Base-by-base conservation (phyloP, 2,113 vertebrate genomes). In the Opisthocomus hoazin region DNA sequence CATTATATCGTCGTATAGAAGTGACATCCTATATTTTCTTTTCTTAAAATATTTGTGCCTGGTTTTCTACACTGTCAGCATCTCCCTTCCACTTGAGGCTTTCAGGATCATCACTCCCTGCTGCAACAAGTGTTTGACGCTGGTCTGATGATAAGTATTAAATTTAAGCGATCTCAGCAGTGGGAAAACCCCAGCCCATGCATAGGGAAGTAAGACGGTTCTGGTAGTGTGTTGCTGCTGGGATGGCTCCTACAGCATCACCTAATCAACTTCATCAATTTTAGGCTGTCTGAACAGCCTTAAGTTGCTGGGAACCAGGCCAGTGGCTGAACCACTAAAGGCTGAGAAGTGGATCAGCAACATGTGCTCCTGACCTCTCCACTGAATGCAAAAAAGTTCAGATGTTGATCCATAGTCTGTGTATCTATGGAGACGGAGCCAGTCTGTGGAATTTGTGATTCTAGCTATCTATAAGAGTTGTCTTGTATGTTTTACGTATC, bases 391-490 rank as follows among this genome's bases (percentile, higher is more conserved):
- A 85, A 96, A 48, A 43, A 76, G n/a, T 57, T 95, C 32, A 77
- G 90, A 74, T 34, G 29, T 10, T 37, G 50, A 65, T 50, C 63
- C 45, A 30, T 16, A 36, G 12, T 15, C 17, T 30, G 4, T 54
- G 18, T 36, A 41, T 65, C 43, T 88, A 19, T 13, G 13, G 58
- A 90, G 23, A 56, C 12, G 30, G 27, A 93, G 41, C 1, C 0
- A 0, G 12, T 32, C 0, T 0, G 41, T 43, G 29, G 50, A 69
- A 88, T 50, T 36, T 61, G 36, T 50, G 39, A 39, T 43, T 73
- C 39, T 50, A 68, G 15, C 22, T 60, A 6, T 22, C 53, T 73
- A 0, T 41, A 68, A 68, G 39, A 20, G 39, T 21, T 75, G 19
- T 34, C 21, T 12, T 45, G 2, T 26, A 23, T 12, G 1, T 41